Conservation (phyloP, 64 coral and sea anemone species). For the Orbicella faveolata region DNA sequence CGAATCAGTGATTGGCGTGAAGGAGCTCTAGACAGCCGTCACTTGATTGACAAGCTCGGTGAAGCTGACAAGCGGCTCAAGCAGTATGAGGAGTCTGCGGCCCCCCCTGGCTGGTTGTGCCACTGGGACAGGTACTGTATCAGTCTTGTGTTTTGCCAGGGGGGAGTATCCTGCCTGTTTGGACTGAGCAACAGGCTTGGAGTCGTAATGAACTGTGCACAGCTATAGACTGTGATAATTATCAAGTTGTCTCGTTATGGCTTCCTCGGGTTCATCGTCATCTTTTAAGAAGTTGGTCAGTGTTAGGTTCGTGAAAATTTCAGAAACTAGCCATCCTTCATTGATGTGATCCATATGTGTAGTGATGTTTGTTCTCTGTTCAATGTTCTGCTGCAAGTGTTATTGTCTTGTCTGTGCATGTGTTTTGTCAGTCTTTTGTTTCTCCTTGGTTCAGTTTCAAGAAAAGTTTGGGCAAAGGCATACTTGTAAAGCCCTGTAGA, state of each 20-base stretch:
- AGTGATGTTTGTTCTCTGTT: not conserved
- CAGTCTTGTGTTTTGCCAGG: conserved; percentile 86
- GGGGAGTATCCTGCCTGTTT: conserved; percentile 64
- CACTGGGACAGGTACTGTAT: conserved; percentile 99
- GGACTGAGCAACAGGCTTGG: conserved; percentile 12
- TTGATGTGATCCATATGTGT: not conserved
- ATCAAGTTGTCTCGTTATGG: conserved; percentile 12
- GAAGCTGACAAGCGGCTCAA: conserved; percentile 85
- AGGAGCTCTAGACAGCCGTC: conserved; percentile 76
- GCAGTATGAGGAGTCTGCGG: conserved; percentile 92
- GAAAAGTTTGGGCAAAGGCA: too few species aligned
- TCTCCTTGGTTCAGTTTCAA: too few species aligned
- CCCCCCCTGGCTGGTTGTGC: conserved; percentile 96
- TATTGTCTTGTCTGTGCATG: too few species aligned
- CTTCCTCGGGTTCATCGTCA: not conserved
- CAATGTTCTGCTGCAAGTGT: not conserved
- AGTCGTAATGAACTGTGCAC: conserved; percentile 25
- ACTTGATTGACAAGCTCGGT: conserved; percentile 75
- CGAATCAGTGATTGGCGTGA: conserved; percentile 95
- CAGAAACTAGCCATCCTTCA: not conserved
- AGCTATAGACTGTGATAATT: conserved; percentile 31
- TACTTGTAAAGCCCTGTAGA: too few species aligned
- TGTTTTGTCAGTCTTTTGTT: too few species aligned
- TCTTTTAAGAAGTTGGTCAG: not conserved
- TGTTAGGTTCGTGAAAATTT: not conserved